A percentile compares a stretch with the other conserved stretches of the same genome.
Conservation (phyloP, 2,888 invertebrate genomes). For the Agriotes lineatus region DNA sequence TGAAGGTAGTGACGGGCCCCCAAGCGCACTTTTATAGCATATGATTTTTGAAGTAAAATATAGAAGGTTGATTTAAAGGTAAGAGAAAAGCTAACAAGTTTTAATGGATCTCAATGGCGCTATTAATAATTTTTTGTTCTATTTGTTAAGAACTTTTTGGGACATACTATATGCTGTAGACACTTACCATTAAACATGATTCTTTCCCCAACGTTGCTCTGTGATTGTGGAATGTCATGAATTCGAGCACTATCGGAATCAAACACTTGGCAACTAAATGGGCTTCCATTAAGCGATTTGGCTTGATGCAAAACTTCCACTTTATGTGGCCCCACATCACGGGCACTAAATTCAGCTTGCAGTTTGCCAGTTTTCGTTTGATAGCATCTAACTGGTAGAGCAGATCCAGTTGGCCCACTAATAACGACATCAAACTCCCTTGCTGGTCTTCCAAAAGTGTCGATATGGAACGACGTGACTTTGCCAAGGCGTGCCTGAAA, state of each 20-base stretch:
- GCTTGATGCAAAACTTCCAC: constrained; percentile 91
- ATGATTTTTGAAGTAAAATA: no score
- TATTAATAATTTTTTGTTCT: no score
- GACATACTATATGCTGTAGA: no score
- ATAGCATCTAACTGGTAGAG: constrained; percentile 79
- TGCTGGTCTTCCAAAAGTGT: constrained; percentile 86
- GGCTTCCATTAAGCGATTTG: constrained; percentile 91
- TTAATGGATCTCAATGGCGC: constrained; percentile 11
- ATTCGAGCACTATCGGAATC: constrained; percentile 87
- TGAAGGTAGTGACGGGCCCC: no score
- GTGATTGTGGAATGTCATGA: constrained; percentile 80
- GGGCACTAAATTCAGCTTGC: constrained; percentile 92
- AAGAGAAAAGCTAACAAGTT: no score
- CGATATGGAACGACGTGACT: constrained; percentile 89
- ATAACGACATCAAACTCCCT: constrained; percentile 94
- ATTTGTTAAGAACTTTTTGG: no score
- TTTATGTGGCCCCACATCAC: constrained; percentile 75
- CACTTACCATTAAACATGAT: constrained; percentile 84
- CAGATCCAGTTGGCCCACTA: constrained; percentile 64
- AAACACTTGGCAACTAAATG: constrained; percentile 93
- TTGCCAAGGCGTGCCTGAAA: constrained; percentile 88
- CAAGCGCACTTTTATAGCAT: no score
- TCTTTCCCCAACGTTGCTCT: constrained; percentile 84
- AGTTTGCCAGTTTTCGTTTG: constrained; percentile 96
- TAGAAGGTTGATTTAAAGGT: no score